These are phyloP conservation scores for Meloidogyne hapla DNA, from an alignment of 1,140 invertebrate species.

Conservation along the genomic window DNA sequence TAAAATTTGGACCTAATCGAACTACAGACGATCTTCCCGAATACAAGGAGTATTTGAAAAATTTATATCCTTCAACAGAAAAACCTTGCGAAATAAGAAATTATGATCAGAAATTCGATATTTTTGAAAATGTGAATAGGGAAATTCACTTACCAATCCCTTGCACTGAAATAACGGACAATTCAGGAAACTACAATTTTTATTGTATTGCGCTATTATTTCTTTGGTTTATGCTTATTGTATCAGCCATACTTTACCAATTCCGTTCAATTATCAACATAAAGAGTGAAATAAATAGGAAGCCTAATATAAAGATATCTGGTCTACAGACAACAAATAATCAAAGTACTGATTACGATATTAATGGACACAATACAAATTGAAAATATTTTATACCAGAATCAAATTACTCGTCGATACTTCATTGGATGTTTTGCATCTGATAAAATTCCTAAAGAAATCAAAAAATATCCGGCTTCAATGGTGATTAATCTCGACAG, in stretches of 20 bases:
- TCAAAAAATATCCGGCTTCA: background rate
- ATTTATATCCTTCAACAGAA: background rate
- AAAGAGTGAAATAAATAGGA: constrained; percentile 4
- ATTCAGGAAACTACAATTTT: background rate
- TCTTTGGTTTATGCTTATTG: background rate
- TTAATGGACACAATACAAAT: constrained; percentile 6
- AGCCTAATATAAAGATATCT: background rate
- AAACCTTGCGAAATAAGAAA: background rate
- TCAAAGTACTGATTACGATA: background rate
- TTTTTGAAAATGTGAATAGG: background rate
- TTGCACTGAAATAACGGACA: background rate
- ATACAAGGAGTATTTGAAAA: background rate
- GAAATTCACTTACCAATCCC: background rate
- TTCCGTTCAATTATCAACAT: background rate
- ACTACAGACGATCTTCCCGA: background rate
- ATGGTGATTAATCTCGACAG: constrained; percentile 8
- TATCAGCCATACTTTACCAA: background rate
- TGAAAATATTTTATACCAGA: background rate
- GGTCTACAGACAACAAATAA: background rate
- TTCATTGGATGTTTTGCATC: constrained; percentile 12
- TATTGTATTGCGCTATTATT: background rate
- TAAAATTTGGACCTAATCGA: background rate
- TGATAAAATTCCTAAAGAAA: background rate
- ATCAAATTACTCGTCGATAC: background rate
- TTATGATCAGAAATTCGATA: background rate